Evolutionary conservation across 2,797 vertebrate species (phyloP).

Genomic region (Trachurus trachurus): DNA sequence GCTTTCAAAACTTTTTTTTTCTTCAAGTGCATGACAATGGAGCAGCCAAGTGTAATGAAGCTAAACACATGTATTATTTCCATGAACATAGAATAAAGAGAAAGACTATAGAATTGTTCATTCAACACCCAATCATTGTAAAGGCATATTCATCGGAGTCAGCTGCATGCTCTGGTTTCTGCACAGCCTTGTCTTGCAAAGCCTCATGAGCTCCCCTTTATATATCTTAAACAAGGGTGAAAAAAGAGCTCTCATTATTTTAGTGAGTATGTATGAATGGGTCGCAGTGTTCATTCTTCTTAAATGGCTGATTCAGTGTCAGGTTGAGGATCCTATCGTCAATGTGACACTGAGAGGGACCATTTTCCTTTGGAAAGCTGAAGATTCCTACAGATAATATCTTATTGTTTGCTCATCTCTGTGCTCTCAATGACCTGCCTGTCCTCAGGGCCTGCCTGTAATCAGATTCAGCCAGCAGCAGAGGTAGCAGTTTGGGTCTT

Average conservation of each 20-base stretch:
- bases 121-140: conserved; percentile 85
- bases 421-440: conserved; percentile 89
- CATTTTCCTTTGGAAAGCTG: conserved; percentile 91
- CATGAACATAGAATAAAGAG: conserved; percentile 53
- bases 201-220: conserved; percentile 88
- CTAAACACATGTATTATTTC: conserved; percentile 60
- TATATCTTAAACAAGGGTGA: conserved; percentile 89
- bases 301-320: conserved; percentile 92
- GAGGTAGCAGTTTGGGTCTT: conserved; percentile 83
- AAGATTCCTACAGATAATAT: conserved; percentile 92
- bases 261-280: conserved; percentile 87
- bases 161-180: conserved; percentile 88
- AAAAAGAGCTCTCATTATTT: conserved; percentile 90
- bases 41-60: conserved; percentile 57
- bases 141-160: conserved; percentile 87
- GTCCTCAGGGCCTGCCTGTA: conserved; percentile 86
- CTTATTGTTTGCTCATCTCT: conserved; percentile 90
- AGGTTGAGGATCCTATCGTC: conserved; percentile 91
- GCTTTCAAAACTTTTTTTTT: conserved; percentile 9
- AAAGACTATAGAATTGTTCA: conserved; percentile 83
- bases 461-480: conserved; percentile 85
- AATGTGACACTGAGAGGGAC: conserved; percentile 90
- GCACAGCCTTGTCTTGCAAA: conserved; percentile 83
- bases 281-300: conserved; percentile 88
- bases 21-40: conserved; percentile 49